phyloP scores from a whole-genome alignment of 1,140 invertebrate genomes.

The Nasonia vitripennis region DNA sequence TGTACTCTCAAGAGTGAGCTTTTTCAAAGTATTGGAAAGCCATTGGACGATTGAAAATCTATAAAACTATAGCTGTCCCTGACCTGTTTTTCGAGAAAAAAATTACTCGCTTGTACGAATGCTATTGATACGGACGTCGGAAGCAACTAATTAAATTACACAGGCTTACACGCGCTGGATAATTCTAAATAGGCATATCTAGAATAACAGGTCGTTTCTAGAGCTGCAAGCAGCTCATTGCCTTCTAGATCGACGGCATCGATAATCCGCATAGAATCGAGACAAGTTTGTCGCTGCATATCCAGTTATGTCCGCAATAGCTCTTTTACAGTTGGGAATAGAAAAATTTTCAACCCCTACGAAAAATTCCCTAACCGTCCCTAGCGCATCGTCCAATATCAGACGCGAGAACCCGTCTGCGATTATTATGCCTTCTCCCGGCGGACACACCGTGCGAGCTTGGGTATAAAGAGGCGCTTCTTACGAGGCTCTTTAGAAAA shows the following conservation, averaged over 20 bases:
- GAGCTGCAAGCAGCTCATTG: background rate
- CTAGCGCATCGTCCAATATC: too few relatives aligned
- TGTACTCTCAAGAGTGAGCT: background rate
- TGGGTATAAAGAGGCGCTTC: background rate
- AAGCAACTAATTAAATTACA: too few relatives aligned
- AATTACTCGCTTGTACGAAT: too few relatives aligned
- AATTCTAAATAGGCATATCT: background rate
- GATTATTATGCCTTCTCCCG: background rate
- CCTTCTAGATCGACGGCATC: background rate
- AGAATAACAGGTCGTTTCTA: conserved; percentile 11
- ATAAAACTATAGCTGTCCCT: too few relatives aligned
- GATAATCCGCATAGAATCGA: background rate
- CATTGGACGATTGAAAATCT: too few relatives aligned
- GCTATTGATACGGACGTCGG: too few relatives aligned
- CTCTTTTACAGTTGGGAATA: background rate
- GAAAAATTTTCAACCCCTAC: background rate
- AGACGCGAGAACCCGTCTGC: background rate
- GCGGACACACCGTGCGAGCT: background rate
- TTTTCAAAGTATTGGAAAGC: background rate
- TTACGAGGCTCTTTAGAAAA: background rate
- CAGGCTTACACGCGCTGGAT: too few relatives aligned
- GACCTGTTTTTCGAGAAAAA: too few relatives aligned
- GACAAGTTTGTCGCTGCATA: background rate
- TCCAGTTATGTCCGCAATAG: background rate
- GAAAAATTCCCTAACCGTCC: background rate